phyloP scores from a whole-genome alignment of 2,888 invertebrate genomes.

The Phytoseiulus persimilis region DNA sequence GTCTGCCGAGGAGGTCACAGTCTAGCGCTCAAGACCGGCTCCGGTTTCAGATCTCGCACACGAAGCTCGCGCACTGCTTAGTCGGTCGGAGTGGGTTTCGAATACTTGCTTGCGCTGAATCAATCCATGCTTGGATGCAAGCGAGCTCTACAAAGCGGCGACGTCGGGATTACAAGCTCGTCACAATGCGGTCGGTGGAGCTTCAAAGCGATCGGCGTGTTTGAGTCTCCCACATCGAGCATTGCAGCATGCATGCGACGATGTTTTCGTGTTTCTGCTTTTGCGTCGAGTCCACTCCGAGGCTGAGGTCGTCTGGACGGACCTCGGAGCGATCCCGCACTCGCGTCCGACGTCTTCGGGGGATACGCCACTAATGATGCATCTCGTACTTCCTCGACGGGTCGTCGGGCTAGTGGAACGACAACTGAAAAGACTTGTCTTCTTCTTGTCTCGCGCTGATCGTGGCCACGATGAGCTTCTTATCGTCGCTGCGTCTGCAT shows the following conservation, averaged over 20 bases:
- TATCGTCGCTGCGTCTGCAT: not conserved
- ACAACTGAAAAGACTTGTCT: not conserved
- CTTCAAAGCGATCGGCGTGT: not conserved
- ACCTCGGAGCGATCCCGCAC: too few species aligned
- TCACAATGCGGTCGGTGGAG: not conserved
- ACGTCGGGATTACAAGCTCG: not conserved
- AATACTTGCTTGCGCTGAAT: not conserved
- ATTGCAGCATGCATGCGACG: not conserved
- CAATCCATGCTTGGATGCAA: not conserved
- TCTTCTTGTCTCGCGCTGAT: not conserved
- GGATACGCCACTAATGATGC: not conserved
- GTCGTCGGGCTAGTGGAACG: not conserved
- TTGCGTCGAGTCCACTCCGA: not conserved
- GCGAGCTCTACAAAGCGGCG: not conserved
- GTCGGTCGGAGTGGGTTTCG: not conserved
- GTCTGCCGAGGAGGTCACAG: constrained; percentile 30
- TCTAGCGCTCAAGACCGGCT: constrained; percentile 34
- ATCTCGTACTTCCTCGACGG: not conserved
- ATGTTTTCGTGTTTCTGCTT: not conserved
- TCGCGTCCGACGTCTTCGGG: not conserved
- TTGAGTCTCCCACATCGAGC: not conserved
- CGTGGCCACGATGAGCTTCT: not conserved
- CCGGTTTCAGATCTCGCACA: constrained; percentile 32
- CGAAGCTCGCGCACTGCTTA: constrained; percentile 5
- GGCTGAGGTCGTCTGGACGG: too few species aligned